Base-by-base conservation (phyloP, 2,113 vertebrate genomes). In the Hydropotes inermis region DNA sequence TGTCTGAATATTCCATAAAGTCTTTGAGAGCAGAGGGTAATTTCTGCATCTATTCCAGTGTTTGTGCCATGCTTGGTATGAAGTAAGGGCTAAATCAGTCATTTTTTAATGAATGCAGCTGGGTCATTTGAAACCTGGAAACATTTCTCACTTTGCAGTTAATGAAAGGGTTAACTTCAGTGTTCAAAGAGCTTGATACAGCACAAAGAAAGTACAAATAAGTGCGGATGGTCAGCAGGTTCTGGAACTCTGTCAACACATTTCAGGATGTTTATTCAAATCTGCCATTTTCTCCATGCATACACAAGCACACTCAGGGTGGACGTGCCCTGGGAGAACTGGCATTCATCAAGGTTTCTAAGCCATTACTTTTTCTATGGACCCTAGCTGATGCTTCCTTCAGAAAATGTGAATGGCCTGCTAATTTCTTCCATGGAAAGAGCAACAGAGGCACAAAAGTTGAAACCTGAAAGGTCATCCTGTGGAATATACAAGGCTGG, bases 361-460 rank as follows among this genome's bases (percentile, higher is more conserved):
- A 60, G 76, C 81, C 90, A 98, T 94, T 97, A 39, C 74, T 85
- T 95, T 95, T 97, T 43, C 54, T 84, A 87, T 78, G 93, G 74
- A 5, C 17, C 78, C 97, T 98, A 76, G 2, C 33, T 85, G 87
- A 96, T 83, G 36, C 1, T 91, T 81, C 39, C 79, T 95, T 87
- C 94, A 97, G 97, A 89, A 14, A 96, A 61, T 96, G 92, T 89
- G 87, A 92, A 95, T 95, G 81, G 28, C 39, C 83, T 96, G 96
- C 81, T 83, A 95, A 96, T 76, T 50, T 91, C 70, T 96, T 15
- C 93, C 89, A 78, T 0, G 27, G 87, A 87, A 94, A 95, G 93
- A 98, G 5, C 25, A 81, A 47, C 2, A 85, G 57, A 95, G 39
- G 30, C 64, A 79, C 21, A 36, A 33, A 54, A 90, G 19, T 92